Conservation (phyloP, 2,113 vertebrate genomes). For the Aptenodytes patagonicus region DNA sequence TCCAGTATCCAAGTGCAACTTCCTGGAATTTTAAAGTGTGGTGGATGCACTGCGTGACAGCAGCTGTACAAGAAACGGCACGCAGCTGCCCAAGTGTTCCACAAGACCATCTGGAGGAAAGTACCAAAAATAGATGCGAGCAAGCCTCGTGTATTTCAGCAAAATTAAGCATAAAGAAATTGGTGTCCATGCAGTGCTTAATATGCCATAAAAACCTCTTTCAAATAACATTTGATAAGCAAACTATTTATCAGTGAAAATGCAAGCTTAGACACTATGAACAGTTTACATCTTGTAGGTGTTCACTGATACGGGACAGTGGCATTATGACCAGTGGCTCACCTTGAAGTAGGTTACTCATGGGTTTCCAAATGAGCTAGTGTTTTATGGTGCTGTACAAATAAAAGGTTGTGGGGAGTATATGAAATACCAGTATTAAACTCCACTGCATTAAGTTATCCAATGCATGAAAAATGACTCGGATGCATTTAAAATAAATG, state of each 20-base stretch:
- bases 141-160: conserved; percentile 17
- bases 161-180: conserved; percentile 62
- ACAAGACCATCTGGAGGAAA: conserved; percentile 49
- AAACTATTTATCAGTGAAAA: conserved; percentile 73
- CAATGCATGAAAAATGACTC: conserved; percentile 73
- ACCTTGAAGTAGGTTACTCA: background rate
- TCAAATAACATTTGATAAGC: conserved; percentile 64
- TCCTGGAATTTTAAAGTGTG: background rate
- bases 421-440: conserved; percentile 77
- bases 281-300: conserved; percentile 49
- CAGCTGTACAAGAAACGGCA: background rate
- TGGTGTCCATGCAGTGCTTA: conserved; percentile 62
- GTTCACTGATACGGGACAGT: conserved; percentile 39
- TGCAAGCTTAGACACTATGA: conserved; percentile 56
- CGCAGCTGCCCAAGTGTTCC: background rate
- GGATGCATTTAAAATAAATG: conserved; percentile 80
- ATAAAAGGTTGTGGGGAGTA: conserved; percentile 68
- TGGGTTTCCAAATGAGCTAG: conserved; percentile 42
- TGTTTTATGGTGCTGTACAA: conserved; percentile 70
- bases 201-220: conserved; percentile 64
- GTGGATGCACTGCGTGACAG: background rate
- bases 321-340: conserved; percentile 36
- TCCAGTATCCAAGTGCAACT: background rate
- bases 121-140: conserved; percentile 23
- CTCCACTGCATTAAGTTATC: conserved; percentile 69